Base-by-base conservation (phyloP, 2,888 invertebrate genomes). In the Hermaeophaga mercurialis region DNA sequence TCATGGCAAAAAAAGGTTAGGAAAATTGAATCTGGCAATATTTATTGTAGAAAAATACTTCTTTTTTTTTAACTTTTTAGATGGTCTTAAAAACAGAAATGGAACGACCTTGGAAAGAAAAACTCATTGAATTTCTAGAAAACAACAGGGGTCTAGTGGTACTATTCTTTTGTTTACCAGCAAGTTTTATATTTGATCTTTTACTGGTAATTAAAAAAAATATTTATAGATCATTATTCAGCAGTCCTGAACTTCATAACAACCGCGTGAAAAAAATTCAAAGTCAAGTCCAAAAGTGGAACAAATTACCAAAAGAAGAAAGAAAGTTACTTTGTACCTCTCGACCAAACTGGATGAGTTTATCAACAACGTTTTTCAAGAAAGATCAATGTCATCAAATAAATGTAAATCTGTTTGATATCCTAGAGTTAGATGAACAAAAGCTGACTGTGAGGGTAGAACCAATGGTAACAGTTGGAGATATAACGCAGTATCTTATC, bases 331-430 rank as follows among this genome's bases (percentile, higher is more conserved):
- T 88, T 11, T 86, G 86, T 77, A 87, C 87, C 0, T 80, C 87
- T 0, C 77, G 87, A 5, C 86, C 87, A 2, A 88, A 87, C 75
- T 88, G 88, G 88, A 76, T 84, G 44, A 86, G 86, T 8, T 77
- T 88, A 3, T 87, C 86, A 7, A 83, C 84, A 1, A 87, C 84
- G 0, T 87, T 88, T 77, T 87, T 84, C 75, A 79, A 80, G 67
- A 88, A 87, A 69, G 80, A 83, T 49, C 75, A 81, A 1, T 86
- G 85, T 65, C 85, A 87, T 65, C 78, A 81, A 72, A 81, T 88
- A 2, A 77, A 83, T 0, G 80, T 88, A n/a, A 82, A 85, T 1
- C 74, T 88, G 8, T 84, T 84, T 69, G 82, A 85, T 57, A 83
- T 87, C 54, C 74, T 88, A 50, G 77, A 80, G 57, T 72, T 88